A percentile compares a stretch with the other conserved stretches of the same genome.
Conservation (phyloP, 2,113 vertebrate genomes). For the Sinocyclocheilus maitianheensis region DNA sequence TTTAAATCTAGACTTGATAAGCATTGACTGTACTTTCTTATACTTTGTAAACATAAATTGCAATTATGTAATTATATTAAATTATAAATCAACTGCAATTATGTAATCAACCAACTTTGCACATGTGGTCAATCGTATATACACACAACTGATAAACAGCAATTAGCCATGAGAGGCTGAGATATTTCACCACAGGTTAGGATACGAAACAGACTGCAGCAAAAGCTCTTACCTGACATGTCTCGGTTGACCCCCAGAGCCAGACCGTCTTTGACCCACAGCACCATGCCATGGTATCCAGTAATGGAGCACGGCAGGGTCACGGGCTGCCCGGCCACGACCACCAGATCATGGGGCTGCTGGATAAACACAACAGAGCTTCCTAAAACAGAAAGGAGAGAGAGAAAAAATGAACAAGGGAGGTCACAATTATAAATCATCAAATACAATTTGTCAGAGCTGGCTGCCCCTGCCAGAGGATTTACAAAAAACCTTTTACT, state of each 20-base stretch:
- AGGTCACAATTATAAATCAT: constrained; percentile 4
- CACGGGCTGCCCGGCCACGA: constrained; percentile 85
- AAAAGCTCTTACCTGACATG: constrained; percentile 79
- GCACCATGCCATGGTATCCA: constrained; percentile 87
- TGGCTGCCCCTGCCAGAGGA: constrained; percentile 8
- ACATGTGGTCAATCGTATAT: background rate
- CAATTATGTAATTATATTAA: background rate
- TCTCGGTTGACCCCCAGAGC: constrained; percentile 87
- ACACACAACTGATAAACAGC: background rate
- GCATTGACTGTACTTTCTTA: background rate
- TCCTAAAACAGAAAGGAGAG: constrained; percentile 68
- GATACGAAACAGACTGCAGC: background rate
- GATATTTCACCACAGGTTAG: background rate
- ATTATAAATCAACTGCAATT: background rate
- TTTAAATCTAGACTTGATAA: background rate
- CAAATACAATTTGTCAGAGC: constrained; percentile 25
- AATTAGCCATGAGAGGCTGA: background rate
- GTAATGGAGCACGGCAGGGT: constrained; percentile 87
- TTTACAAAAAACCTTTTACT: constrained; percentile 19
- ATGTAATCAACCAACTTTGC: background rate
- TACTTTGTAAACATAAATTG: background rate
- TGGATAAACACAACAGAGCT: constrained; percentile 84
- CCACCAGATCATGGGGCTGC: constrained; percentile 89
- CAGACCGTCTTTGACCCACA: constrained; percentile 90
- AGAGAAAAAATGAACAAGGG: background rate